A percentile compares a stretch with the other conserved stretches of the same genome.
Evolutionary conservation across 2,113 vertebrate species (phyloP).

Genomic region (Donacobius atricapilla): DNA sequence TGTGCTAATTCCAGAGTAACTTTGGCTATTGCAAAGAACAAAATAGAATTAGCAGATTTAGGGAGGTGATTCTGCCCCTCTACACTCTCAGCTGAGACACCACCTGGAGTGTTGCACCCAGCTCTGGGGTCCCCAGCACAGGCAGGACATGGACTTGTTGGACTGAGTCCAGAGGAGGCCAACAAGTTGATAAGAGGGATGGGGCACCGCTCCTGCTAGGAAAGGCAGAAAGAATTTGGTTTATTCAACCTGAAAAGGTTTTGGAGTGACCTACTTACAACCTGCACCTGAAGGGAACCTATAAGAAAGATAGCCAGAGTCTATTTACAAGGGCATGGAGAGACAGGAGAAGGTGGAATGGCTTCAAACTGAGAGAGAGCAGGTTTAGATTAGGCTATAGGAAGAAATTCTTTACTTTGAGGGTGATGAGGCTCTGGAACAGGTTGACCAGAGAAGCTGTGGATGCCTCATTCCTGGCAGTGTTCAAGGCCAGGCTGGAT

Average conservation of each 20-base stretch:
- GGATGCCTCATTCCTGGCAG: background rate
- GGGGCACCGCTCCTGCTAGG: background rate
- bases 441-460: background rate
- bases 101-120: background rate
- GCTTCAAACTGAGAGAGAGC: background rate
- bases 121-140: background rate
- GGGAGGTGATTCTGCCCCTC: background rate
- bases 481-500: background rate
- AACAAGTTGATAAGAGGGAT: background rate
- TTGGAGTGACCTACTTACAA: background rate
- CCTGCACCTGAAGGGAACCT: background rate
- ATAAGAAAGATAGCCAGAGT: background rate
- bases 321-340: background rate
- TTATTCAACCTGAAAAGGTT: background rate
- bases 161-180: fast-evolving
- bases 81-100: background rate
- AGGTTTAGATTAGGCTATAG: background rate
- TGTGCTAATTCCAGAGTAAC: background rate
- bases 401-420: background rate
- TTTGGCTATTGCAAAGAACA: background rate
- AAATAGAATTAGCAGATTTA: background rate
- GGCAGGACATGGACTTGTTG: background rate
- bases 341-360: background rate
- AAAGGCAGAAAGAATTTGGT: background rate
- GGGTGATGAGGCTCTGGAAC: background rate